Evolutionary conservation across 2,797 vertebrate genomes (phyloP).

Genomic region (Periophthalmus magnuspinnatus): DNA sequence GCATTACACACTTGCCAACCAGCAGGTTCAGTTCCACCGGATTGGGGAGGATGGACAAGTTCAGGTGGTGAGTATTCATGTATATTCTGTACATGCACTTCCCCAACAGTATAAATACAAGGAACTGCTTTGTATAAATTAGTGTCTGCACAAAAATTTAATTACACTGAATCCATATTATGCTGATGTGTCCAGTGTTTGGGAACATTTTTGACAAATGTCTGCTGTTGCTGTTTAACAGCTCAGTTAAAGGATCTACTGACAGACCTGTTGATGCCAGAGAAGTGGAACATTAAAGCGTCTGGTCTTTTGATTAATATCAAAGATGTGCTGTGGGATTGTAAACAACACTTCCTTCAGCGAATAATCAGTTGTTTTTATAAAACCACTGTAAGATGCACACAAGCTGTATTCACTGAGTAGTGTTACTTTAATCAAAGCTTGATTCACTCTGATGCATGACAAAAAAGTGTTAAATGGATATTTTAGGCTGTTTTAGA

Average conservation of each 20-base stretch:
- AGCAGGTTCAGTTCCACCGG: slow-evolving; percentile 94
- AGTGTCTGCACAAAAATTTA: too few relatives aligned
- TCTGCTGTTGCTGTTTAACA: too few relatives aligned
- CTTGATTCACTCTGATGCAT: not conserved
- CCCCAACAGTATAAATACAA: too few relatives aligned
- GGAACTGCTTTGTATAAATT: too few relatives aligned
- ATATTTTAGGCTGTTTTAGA: not conserved
- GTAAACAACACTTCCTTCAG: too few relatives aligned
- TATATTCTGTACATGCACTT: not conserved
- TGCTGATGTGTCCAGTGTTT: too few relatives aligned
- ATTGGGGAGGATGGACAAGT: slow-evolving; percentile 98
- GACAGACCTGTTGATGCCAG: slow-evolving; percentile 4
- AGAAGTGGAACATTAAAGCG: not conserved
- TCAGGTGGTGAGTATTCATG: slow-evolving; percentile 88
- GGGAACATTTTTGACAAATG: too few relatives aligned
- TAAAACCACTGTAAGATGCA: slow-evolving; percentile 10
- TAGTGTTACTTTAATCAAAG: not conserved
- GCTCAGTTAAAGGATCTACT: not conserved
- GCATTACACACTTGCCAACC: slow-evolving; percentile 92
- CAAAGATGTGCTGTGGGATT: too few relatives aligned
- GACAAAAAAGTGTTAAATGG: not conserved
- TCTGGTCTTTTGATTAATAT: not conserved
- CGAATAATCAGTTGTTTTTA: slow-evolving; percentile 2
- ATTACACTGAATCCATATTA: too few relatives aligned
- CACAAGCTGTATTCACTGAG: slow-evolving; percentile 7